A percentile compares a stretch with the other conserved stretches of the same genome.
Conservation (phyloP, 2,113 vertebrate genomes). For the Callithrix jacchus region DNA sequence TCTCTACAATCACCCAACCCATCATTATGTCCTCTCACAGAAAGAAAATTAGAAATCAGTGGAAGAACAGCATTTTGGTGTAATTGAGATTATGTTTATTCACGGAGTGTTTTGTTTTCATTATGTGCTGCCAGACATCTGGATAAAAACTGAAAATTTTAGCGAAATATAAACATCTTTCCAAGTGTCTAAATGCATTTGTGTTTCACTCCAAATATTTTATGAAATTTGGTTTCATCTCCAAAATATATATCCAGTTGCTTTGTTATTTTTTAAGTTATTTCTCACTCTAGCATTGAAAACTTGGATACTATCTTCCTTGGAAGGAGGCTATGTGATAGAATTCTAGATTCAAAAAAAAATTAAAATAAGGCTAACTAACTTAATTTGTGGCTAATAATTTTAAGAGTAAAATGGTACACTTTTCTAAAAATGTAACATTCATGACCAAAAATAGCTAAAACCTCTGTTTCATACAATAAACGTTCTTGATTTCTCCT, state of each 20-base stretch:
- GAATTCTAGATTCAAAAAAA: neutral
- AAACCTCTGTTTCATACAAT: neutral
- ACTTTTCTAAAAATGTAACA: neutral
- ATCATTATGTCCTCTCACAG: slow-evolving; percentile 31
- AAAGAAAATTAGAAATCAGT: slow-evolving; percentile 56
- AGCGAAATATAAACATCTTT: slow-evolving; percentile 66
- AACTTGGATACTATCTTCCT: neutral
- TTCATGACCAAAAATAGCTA: neutral
- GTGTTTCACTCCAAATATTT: slow-evolving; percentile 62
- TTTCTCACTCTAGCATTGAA: neutral
- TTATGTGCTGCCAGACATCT: slow-evolving; percentile 68
- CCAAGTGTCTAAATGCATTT: slow-evolving; percentile 41
- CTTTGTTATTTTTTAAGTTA: neutral
- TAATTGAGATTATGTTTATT: slow-evolving; percentile 74
- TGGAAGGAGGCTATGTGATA: neutral
- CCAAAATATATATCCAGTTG: neutral
- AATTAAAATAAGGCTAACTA: neutral
- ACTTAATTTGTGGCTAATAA: neutral
- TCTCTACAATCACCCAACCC: neutral
- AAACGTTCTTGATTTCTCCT: neutral
- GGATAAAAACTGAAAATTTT: slow-evolving; percentile 50
- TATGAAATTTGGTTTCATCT: slow-evolving; percentile 40
- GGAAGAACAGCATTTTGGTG: slow-evolving; percentile 46
- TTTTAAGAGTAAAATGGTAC: neutral
- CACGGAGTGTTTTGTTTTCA: slow-evolving; percentile 63